Evolutionary conservation across 1,140 invertebrate genomes (phyloP).

Genomic region (Hormaphis cornu): DNA sequence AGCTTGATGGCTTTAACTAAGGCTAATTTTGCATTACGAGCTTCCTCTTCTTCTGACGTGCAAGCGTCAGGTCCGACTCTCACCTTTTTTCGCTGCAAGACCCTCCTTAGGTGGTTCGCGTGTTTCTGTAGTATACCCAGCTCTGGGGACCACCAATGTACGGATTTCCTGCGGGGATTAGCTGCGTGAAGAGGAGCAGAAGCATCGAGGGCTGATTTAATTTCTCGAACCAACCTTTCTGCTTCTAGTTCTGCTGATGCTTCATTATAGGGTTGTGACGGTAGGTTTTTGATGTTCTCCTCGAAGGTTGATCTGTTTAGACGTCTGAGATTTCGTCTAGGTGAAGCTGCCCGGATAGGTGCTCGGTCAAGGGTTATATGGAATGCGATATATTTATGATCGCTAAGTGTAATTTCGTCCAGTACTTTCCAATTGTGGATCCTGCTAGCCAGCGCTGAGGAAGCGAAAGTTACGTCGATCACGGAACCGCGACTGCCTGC

Average conservation of each 20-base stretch:
- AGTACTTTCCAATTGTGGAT: background rate
- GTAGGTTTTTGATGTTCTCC: background rate
- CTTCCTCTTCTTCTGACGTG: background rate
- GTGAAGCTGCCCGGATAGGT: background rate
- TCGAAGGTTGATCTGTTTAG: background rate
- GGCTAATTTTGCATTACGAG: background rate
- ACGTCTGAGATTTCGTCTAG: no score
- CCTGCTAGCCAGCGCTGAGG: background rate
- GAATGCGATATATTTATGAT: background rate
- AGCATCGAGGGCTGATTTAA: no score
- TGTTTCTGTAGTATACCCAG: background rate
- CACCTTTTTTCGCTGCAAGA: background rate
- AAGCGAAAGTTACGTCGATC: background rate
- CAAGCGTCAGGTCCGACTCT: background rate
- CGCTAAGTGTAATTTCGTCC: background rate
- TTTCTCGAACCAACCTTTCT: background rate
- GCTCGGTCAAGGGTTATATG: background rate
- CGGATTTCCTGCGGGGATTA: background rate
- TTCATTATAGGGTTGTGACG: background rate
- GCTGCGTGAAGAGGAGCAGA: no score
- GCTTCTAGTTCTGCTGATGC: background rate
- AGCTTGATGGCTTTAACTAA: background rate
- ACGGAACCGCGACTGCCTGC: background rate
- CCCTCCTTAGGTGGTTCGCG: background rate
- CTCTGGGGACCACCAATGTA: background rate